phyloP scores from a whole-genome alignment of 2,797 vertebrate species.

The Gephyroberyx darwinii region DNA sequence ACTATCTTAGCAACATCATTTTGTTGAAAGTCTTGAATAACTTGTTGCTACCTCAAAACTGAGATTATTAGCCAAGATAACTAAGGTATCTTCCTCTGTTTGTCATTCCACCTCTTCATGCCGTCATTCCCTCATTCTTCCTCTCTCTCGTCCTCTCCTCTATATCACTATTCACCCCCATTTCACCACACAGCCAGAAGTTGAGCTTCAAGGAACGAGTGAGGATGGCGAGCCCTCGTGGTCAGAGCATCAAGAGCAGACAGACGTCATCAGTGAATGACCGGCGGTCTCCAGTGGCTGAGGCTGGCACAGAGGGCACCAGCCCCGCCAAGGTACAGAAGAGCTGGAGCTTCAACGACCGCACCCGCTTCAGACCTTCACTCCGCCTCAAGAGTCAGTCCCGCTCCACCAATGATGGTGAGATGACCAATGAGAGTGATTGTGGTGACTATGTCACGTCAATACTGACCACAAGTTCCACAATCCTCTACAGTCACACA shows the following conservation, averaged over 20 bases:
- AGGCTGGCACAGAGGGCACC: constrained; percentile 84
- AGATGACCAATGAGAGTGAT: constrained; percentile 44
- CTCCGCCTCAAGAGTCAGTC: constrained; percentile 95
- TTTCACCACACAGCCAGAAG: constrained; percentile 87
- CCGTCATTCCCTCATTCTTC: constrained; percentile 10
- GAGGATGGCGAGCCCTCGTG: constrained; percentile 94
- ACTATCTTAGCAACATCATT: not conserved
- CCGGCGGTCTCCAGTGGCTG: constrained; percentile 89
- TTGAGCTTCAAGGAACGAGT: constrained; percentile 96
- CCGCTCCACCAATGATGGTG: constrained; percentile 89
- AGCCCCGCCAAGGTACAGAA: constrained; percentile 97
- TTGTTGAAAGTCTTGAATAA: not conserved
- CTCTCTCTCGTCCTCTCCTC: not conserved
- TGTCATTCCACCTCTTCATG: constrained; percentile 33
- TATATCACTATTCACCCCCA: not conserved
- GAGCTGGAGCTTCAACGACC: constrained; percentile 98
- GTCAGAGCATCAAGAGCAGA: constrained; percentile 94
- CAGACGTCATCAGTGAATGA: constrained; percentile 88
- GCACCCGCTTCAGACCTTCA: constrained; percentile 93
- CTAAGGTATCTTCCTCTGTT: constrained; percentile 30
- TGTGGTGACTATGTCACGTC: not conserved
- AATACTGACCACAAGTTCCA: not conserved
- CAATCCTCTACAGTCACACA: not conserved
- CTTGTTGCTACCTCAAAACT: not conserved
- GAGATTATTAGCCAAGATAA: constrained; percentile 3